Evolutionary conservation across 2,113 vertebrate species (phyloP), one percentile per base, ranked within the genome.

Genomic region (Nymphicus hollandicus): DNA sequence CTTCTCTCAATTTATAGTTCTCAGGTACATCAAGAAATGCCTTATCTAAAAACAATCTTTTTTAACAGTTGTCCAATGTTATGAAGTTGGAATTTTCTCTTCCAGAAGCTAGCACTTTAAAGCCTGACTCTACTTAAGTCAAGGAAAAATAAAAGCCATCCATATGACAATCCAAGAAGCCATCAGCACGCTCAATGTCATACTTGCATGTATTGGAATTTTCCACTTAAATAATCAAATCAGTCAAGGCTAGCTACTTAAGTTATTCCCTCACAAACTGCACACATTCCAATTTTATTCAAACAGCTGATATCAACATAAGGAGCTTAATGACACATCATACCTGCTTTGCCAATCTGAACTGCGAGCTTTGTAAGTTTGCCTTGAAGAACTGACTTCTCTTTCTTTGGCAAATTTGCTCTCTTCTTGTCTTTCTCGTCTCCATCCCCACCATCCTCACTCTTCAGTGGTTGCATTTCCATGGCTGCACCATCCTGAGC

Each of bases 401-500:
- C 99, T 94, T 99, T 99, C 98, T 99, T 99, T 96, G 99, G 98
- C 97, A 99, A 92, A 95, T 98, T 99, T 97, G 99, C 47, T 98
- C 99, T 99, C 97, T 99, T 99, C 96, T 99, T 99, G 96, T 99
- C 99, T 88, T 97, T 98, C 73, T 97, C 98, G 83, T 99, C 99
- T 50, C 98, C 98, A 66, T 99, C 99, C 24, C 90, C 98, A 78
- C 98, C 99, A 81, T 99, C 99, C 28, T 99, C 99, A 82, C 99
- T 99, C 97, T 99, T 99, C 85, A 99, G 97, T 22, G 99, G 99
- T 60, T 99, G 99, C 99, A 99, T 99, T 98, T 99, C 99, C 99
- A 99, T 99, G 46, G 99, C 99, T 82, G 99, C 99, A 52, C 99
- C 99, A 94, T 99, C 99, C 95, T 99, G 99, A 88, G 99, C 99